Evolutionary conservation across 2,797 vertebrate species (phyloP), one percentile per base, ranked within the genome.

Genomic region (Malurus splendens): DNA sequence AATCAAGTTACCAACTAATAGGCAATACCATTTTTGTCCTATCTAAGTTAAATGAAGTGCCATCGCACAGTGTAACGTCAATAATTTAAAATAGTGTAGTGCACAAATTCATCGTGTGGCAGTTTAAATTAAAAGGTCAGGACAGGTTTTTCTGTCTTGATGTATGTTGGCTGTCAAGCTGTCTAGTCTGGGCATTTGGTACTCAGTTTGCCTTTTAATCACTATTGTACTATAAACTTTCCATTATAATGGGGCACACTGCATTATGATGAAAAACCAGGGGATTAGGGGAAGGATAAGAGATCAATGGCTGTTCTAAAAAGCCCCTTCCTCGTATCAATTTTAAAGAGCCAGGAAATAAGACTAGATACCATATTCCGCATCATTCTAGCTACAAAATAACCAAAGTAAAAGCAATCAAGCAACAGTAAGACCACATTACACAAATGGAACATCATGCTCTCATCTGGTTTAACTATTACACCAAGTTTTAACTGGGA

Each of bases 391-490:
- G 94, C 96, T 96, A 97, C 96, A 96, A 97, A 97, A 96, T 90
- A 96, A 97, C 92, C 95, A 91, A 97, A 97, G 92, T 95, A 97
- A 97, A 97, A 97, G 96, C 97, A 96, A 96, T 94, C 96, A 97
- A 97, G 97, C 97, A 96, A 97, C 97, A 97, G 81, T 96, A 97
- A 97, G 97, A 97, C 96, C 97, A 97, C 96, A 95, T 96, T 95
- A 97, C 97, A 97, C 96, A 96, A 97, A 97, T 97, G 96, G 96
- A 95, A 96, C 97, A 96, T 96, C 97, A 97, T 97, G 97, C 97
- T 97, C 94, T 97, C 96, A 93, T 96, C 96, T 96, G 97, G 85
- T 96, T 97, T 96, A 95, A 95, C 95, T 96, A 97, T 95, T 94
- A 97, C 96, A 97, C 93, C 94, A 96, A 97, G 91, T 95, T 97